Base-by-base conservation (phyloP, 2,113 vertebrate genomes). In the Sapayoa aenigma region DNA sequence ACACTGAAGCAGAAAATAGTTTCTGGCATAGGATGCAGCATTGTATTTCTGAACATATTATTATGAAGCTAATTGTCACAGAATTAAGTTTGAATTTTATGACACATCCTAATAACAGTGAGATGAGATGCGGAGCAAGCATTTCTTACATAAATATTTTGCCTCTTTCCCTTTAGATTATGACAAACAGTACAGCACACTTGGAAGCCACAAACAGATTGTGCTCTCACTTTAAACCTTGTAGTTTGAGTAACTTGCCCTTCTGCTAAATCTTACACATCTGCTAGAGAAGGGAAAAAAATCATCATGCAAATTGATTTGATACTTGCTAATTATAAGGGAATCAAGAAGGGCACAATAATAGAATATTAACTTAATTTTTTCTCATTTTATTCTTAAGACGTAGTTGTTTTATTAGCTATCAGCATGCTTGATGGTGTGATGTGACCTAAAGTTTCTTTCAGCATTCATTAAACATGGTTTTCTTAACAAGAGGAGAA, bases 1-100 rank as follows among this genome's bases (percentile, higher is more conserved):
- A 96, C 52, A 88, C 59, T 86, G 79, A 90, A 88, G 68, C 93
- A 94, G 88, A 95, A 93, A 93, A 91, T 86, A 90, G 79, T 91
- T 95, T 86, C 82, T 95, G 85, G 72, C 88, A 84, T 68, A 63
- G 47, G 49, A 49, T 12, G 5, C 41, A 80, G 63, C 25, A 65
- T 9, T 84, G n/a, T 90, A 28, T 89, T 91, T 93, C 76, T 87
- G 73, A 78, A 92, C 87, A 59, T 63, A 71, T 95, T 89, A 77
- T 89, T 75, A 81, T 63, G 76, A 89, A 84, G 79, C 71, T 96
- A 95, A 92, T 93, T 94, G 88, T 93, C 83, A 90, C 42, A 63
- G 86, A 81, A 95, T 90, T 92, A 27, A 27, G 17, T 80, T 44
- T 80, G 25, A 80, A 86, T 90, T 88, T 90, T 91, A 14, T 90